Conservation (phyloP, 1,140 invertebrate genomes). For the Brachionus calyciflorus region DNA sequence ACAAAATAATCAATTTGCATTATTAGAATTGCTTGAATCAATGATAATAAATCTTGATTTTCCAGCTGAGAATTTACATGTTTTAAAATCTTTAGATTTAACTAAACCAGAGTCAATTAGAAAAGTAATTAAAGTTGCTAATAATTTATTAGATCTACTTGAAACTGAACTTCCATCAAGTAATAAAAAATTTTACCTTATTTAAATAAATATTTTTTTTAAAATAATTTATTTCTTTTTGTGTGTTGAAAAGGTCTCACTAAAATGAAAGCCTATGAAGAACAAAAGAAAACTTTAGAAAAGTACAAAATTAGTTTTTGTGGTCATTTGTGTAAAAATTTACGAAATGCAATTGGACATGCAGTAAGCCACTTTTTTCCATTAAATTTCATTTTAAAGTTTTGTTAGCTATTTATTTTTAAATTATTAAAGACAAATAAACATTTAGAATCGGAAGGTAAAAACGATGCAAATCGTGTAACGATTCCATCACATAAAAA, state of each 20-base stretch:
- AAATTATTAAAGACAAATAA: slow-evolving; percentile 12
- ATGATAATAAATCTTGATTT: slow-evolving; percentile 18
- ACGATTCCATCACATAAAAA: slow-evolving; percentile 16
- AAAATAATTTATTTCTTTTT: slow-evolving; percentile 7
- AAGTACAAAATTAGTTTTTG: slow-evolving; percentile 40
- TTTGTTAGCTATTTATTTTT: no score
- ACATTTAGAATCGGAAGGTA: slow-evolving; percentile 36
- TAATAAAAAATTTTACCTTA: neutral
- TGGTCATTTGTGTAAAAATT: slow-evolving; percentile 7
- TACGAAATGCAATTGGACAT: slow-evolving; percentile 34
- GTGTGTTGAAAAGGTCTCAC: no score
- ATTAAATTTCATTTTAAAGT: neutral
- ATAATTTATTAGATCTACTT: slow-evolving; percentile 1
- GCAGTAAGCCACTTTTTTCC: neutral
- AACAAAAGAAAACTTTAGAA: slow-evolving; percentile 10
- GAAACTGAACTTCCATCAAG: slow-evolving; percentile 3
- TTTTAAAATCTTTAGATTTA: slow-evolving; percentile 13
- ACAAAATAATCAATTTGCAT: slow-evolving; percentile 14
- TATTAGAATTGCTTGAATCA: slow-evolving; percentile 3
- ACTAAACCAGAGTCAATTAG: neutral
- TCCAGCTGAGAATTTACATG: neutral
- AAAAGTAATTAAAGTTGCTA: neutral
- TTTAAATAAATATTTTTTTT: neutral
- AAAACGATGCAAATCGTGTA: neutral
- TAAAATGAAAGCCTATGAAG: slow-evolving; percentile 43